These are phyloP conservation scores for Gonocerus acuteangulatus DNA, from an alignment of 2,888 invertebrate species.

Conservation along the genomic window DNA sequence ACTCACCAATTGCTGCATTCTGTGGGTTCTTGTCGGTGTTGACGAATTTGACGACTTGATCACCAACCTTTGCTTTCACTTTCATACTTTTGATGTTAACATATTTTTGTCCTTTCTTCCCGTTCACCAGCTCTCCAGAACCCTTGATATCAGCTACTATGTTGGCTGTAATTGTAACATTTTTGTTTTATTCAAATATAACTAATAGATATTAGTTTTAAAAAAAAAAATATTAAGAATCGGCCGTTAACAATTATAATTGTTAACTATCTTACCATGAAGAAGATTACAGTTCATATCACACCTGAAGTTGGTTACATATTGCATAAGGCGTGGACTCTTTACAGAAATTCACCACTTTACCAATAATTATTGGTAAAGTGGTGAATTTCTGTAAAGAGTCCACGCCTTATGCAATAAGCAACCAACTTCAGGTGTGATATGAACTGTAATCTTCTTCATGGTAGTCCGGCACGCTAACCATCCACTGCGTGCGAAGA, in stretches of 20 bases:
- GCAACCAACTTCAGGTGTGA: too few species aligned
- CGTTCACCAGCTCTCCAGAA: constrained; percentile 49
- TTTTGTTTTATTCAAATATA: neutral
- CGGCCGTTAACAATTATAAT: neutral
- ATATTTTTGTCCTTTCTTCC: constrained; percentile 54
- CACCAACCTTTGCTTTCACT: constrained; percentile 54
- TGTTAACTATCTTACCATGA: neutral
- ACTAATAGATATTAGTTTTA: neutral
- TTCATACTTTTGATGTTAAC: constrained; percentile 54
- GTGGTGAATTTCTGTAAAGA: too few species aligned
- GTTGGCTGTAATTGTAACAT: constrained; percentile 46
- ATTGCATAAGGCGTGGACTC: too few species aligned
- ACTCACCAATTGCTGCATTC: constrained; percentile 52
- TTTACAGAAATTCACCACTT: too few species aligned
- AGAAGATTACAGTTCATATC: too few species aligned
- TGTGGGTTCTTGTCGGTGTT: constrained; percentile 49
- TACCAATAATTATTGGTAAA: too few species aligned
- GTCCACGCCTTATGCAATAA: too few species aligned
- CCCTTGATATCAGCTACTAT: constrained; percentile 54
- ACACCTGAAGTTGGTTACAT: too few species aligned
- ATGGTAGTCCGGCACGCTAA: too few species aligned
- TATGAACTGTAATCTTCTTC: too few species aligned
- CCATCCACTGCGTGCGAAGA: too few species aligned
- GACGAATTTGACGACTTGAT: constrained; percentile 52
- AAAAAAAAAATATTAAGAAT: neutral